Evolutionary conservation across 2,797 vertebrate genomes (phyloP).

Genomic region (Amazonetta brasiliensis): DNA sequence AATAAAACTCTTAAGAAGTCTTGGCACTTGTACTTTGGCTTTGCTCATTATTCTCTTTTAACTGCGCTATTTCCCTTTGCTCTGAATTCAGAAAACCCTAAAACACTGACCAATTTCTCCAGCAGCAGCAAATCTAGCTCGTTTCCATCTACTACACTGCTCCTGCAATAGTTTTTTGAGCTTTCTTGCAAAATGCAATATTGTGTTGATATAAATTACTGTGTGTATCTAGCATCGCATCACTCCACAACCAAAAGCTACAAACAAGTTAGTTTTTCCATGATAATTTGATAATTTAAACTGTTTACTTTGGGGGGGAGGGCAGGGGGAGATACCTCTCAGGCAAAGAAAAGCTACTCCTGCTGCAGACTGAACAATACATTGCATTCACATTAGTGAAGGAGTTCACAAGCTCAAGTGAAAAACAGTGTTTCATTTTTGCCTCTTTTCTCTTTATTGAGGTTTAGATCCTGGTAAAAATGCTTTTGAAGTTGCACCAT

Average conservation of each 20-base stretch:
- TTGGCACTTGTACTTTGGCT: constrained; percentile 5
- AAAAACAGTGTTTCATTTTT: constrained; percentile 63
- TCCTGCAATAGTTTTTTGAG: neutral
- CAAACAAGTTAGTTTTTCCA: neutral
- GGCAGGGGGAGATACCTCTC: neutral
- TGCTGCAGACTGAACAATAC: constrained; percentile 5
- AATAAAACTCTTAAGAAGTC: constrained; percentile 40
- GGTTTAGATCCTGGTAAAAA: constrained; percentile 74
- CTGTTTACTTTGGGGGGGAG: neutral
- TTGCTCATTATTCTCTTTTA: constrained; percentile 26
- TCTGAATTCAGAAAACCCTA: neutral
- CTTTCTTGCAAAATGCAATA: neutral
- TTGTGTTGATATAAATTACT: neutral
- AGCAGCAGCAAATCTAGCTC: neutral
- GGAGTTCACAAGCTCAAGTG: constrained; percentile 7
- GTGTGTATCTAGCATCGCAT: neutral
- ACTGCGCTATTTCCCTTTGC: neutral
- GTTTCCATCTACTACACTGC: neutral
- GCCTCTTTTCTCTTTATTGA: constrained; percentile 67
- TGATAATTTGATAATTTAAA: constrained; percentile 10
- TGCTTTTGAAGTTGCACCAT: constrained; percentile 75
- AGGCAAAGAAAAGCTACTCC: neutral
- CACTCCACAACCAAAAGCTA: neutral
- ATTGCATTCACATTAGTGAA: constrained; percentile 76
- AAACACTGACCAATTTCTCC: neutral